Percentiles rank a stretch among this genome's conserved stretches.
These are phyloP conservation scores for Candoia aspera DNA, from an alignment of 2,113 vertebrate genomes.

Conservation along the genomic window DNA sequence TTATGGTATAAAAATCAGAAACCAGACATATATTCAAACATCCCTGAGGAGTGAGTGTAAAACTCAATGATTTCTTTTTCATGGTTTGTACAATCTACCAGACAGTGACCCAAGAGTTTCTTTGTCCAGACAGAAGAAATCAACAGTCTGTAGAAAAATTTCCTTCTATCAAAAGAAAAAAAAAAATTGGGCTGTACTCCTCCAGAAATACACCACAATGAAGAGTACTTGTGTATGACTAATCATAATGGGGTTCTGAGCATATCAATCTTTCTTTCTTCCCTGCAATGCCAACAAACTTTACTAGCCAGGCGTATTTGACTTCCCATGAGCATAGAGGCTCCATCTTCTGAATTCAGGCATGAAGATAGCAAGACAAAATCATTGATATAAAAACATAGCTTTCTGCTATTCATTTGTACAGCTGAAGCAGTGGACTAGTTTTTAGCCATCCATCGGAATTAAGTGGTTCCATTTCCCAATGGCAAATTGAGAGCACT, in stretches of 20 bases:
- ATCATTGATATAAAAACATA: background rate
- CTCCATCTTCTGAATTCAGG: background rate
- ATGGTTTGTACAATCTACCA: background rate
- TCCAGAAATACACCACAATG: background rate
- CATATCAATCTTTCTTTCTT: background rate
- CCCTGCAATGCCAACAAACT: background rate
- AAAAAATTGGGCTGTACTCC: background rate
- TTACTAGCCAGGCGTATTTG: background rate
- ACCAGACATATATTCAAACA: background rate
- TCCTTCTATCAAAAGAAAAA: background rate
- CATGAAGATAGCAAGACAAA: constrained; percentile 2
- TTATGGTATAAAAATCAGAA: background rate
- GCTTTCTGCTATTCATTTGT: background rate
- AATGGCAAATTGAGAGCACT: constrained; percentile 4
- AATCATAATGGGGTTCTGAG: background rate
- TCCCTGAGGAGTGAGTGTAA: background rate
- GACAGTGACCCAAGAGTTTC: background rate
- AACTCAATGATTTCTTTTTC: background rate
- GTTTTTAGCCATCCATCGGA: constrained; percentile 12
- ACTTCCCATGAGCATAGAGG: background rate
- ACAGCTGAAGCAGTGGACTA: background rate
- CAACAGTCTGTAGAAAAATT: background rate
- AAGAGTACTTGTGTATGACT: background rate
- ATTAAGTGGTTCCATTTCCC: constrained; percentile 7
- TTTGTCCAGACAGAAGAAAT: background rate